A percentile compares a stretch with the other conserved stretches of the same genome.
phyloP scores from a whole-genome alignment of 2,113 vertebrate genomes.

The Misgurnus anguillicaudatus region DNA sequence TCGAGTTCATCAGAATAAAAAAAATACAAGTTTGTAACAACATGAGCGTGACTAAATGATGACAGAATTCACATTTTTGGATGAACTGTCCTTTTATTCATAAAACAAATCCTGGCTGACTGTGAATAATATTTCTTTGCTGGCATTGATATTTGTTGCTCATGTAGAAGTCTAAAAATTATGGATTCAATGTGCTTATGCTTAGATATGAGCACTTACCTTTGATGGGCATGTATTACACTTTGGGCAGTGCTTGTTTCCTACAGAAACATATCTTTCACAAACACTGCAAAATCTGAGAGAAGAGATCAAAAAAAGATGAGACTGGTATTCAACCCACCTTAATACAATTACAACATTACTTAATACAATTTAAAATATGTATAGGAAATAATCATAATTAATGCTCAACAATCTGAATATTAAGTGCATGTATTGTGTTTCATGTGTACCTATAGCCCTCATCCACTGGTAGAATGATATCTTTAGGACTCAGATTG shows the following conservation, averaged over 20 bases:
- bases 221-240: conserved; percentile 92
- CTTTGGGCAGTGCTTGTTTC: conserved; percentile 87
- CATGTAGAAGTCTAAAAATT: too few species aligned
- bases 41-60: too few species aligned
- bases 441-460: conserved; percentile 85
- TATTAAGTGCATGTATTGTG: neutral
- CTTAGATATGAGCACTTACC: conserved; percentile 69
- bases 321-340: neutral
- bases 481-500: conserved; percentile 76
- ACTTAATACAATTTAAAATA: neutral
- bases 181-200: too few species aligned
- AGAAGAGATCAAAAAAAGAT: conserved; percentile 16
- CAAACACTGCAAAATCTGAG: conserved; percentile 85
- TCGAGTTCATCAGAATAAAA: too few species aligned
- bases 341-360: neutral
- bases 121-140: too few species aligned
- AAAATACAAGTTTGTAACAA: too few species aligned
- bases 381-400: neutral
- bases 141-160: too few species aligned
- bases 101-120: too few species aligned
- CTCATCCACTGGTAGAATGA: conserved; percentile 86
- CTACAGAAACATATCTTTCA: conserved; percentile 81
- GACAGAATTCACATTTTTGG: too few species aligned
- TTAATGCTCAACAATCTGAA: too few species aligned
- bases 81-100: too few species aligned